Base-by-base conservation (phyloP, 2,113 vertebrate genomes). In the Charadrius vociferus region DNA sequence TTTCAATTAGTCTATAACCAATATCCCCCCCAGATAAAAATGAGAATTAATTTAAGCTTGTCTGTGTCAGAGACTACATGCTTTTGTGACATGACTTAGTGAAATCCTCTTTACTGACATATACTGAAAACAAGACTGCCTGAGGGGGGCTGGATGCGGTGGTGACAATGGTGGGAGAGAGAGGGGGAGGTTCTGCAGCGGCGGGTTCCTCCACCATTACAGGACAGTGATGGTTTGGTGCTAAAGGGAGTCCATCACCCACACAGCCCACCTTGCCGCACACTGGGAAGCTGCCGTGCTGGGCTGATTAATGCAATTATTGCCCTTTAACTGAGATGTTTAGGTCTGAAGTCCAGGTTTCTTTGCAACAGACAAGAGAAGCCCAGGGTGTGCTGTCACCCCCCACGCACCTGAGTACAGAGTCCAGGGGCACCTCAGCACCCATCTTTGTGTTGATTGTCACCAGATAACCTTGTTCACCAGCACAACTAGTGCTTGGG, bases 131-230 rank as follows among this genome's bases (percentile, higher is more conserved):
- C 50, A 49, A 49, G 39, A 56, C 22, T 9, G 4, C 22, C 32
- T 37, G 34, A 39, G 56, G 11, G 3, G 37, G 37, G 26, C 62
- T 75, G 86, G 86, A 14, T 1, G 7, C 0, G 2, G 27, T n/a
- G 37, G 32, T 53, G 17, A 30, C 22, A n/a, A 9, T 1, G n/a
- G 12, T 34, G 32, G 16, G 22, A 87, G 22, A 45, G n/a, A 43
- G 43, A 41, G 24, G 16, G 9, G 14, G 24, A 61, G 36, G 8
- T 27, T 89, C 55, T 83, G 55, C 59, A 86, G 52, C 32, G 13
- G 14, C 0, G 0, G 19, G 24, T 29, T 86, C 24, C 62, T 84
- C 52, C 58, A 58, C 45, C 1, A 0, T 52, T 70, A 24, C 20
- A 36, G 26, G 34, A 62, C 1, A 1, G 34, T 24, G 32, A 61